Percentiles rank a stretch among this genome's conserved stretches.
phyloP scores from a whole-genome alignment of 2,888 invertebrate species.

The Drosophila meridiana region DNA sequence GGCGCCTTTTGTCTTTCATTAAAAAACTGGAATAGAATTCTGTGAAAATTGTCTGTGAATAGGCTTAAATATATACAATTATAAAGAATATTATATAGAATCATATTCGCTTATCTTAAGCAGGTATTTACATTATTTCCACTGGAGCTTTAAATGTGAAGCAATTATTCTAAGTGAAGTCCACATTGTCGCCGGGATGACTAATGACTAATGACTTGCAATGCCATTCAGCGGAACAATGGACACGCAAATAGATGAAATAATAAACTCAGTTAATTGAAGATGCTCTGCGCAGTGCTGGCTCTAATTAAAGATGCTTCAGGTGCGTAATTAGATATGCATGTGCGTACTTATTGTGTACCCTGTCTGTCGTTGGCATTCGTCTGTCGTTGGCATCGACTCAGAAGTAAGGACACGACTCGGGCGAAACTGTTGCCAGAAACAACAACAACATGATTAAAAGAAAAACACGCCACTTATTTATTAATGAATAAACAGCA shows the following conservation, averaged over 20 bases:
- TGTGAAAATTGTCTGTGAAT: conserved; percentile 1
- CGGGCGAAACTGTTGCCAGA: conserved; percentile 17
- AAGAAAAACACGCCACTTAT: conserved; percentile 66
- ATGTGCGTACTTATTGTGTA: conserved; percentile 11
- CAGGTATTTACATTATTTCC: conserved; percentile 5
- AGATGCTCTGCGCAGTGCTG: conserved; percentile 8
- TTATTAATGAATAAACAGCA: conserved; percentile 68
- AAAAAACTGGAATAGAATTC: background rate
- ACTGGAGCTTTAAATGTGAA: conserved; percentile 8
- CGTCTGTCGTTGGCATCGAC: conserved; percentile 16
- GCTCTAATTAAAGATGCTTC: conserved; percentile 23
- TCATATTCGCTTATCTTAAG: background rate
- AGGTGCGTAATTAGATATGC: conserved; percentile 31
- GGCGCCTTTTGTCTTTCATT: conserved; percentile 7
- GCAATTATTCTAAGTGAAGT: background rate
- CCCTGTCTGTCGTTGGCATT: conserved; percentile 12
- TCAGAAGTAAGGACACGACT: conserved; percentile 18
- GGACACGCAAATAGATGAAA: background rate
- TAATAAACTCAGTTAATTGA: conserved; percentile 1
- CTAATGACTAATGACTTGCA: background rate
- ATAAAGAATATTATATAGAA: background rate
- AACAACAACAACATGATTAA: conserved; percentile 55
- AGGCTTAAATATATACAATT: conserved; percentile 5
- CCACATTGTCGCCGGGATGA: background rate
- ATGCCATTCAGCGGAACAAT: background rate